phyloP scores from a whole-genome alignment of 1,140 invertebrate genomes.

The Pseudomyrmex sp. region DNA sequence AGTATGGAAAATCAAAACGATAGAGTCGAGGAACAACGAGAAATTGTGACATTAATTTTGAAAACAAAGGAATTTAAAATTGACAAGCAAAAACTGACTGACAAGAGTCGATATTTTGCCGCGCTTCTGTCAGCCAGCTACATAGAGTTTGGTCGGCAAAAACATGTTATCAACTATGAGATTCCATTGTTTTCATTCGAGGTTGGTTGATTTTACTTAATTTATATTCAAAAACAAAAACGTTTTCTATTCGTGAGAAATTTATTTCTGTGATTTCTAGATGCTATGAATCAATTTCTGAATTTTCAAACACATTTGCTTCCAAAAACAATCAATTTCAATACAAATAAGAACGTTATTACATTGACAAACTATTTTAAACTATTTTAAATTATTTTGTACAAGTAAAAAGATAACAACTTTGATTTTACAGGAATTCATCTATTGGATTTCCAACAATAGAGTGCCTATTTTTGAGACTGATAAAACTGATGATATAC shows the following conservation, averaged over 20 bases:
- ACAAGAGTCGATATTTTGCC: slow-evolving; percentile 70
- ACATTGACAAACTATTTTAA: slow-evolving; percentile 4
- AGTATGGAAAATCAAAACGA: background rate
- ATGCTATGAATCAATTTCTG: no score
- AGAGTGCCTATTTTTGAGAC: background rate
- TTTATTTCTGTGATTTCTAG: background rate
- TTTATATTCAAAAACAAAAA: background rate
- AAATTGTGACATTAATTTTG: slow-evolving; percentile 57
- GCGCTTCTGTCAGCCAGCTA: slow-evolving; percentile 70
- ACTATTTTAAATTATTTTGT: background rate
- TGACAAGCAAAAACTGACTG: slow-evolving; percentile 60
- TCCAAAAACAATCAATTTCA: no score
- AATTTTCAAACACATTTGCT: no score
- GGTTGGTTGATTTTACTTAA: slow-evolving; percentile 62
- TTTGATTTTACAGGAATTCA: slow-evolving; percentile 70
- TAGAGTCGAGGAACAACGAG: background rate
- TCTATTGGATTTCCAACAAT: slow-evolving; percentile 68
- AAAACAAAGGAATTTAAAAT: slow-evolving; percentile 35
- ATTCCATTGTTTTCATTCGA: slow-evolving; percentile 62
- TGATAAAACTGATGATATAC: background rate
- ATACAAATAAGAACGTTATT: background rate
- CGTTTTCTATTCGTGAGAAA: background rate
- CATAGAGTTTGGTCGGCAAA: slow-evolving; percentile 56
- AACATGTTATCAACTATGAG: slow-evolving; percentile 73
- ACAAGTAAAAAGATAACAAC: background rate